Evolutionary conservation across 2,797 vertebrate genomes (phyloP), one percentile per base, ranked within the genome.

Genomic region (Falco cherrug): DNA sequence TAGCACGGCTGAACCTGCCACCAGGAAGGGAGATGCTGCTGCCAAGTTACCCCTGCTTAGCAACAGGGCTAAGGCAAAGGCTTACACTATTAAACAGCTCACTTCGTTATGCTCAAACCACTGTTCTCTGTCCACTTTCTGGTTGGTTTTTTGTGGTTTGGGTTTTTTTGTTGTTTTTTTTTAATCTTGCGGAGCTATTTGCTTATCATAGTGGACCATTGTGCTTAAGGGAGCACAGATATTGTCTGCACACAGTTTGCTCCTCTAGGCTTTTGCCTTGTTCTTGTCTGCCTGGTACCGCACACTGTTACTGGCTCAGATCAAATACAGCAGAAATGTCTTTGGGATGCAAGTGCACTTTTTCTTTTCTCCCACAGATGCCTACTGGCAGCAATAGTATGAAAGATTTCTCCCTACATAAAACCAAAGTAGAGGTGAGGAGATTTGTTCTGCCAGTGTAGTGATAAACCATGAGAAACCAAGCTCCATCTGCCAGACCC

Each of bases 21-120:
- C 76, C 1, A 20, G 61, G 63, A 22, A 24, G 29, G 29, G 45
- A 47, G 45, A 5, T 13, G 64, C 6, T 28, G 54, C 80, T 39
- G 74, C 54, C 2, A 5, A 50, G 41, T 28, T 5, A 1, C 28
- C 47, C 50, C 51, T 8, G 59, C 31, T 70, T 20, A 45, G 86
- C 70, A 71, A 33, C 13, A 5, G 45, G 70, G 11, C 64, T 12
- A 9, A 41, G 41, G 39, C 24, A 63, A 77, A 67, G 41, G 29
- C 64, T 54, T 21, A 1, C 0, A 31, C 39, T 45, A 1, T 10
- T 10, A 3, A 37, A 7, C 5, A 39, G 13, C 43, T 69, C n/a
- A 1, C 12, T 31, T 51, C 3, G 6, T 39, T 5, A 20, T 4
- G 21, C 25, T 79, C 47, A 33, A 1, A 56, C 35, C 70, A 41